phyloP scores from a whole-genome alignment of 2,888 invertebrate species.

The Nemotelus nigrinus region DNA sequence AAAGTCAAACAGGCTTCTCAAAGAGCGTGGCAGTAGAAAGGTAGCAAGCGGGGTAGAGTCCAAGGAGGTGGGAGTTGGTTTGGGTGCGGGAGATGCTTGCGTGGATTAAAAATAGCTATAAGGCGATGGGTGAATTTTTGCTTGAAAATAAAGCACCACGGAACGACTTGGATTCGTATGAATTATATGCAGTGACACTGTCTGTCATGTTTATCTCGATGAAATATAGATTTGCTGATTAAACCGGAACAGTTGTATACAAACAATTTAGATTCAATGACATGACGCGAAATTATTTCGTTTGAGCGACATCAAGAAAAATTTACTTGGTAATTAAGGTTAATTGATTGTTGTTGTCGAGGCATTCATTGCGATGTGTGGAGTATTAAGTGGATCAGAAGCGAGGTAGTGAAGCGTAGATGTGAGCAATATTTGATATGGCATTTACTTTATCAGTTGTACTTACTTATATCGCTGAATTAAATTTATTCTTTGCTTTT shows the following conservation, averaged over 20 bases:
- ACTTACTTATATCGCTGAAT: too few species aligned
- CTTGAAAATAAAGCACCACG: neutral
- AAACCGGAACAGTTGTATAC: constrained; percentile 3
- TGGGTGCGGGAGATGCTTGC: neutral
- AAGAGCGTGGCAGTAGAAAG: neutral
- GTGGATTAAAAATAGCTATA: neutral
- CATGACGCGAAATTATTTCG: neutral
- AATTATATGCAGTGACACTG: neutral
- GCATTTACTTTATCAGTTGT: too few species aligned
- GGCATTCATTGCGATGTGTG: too few species aligned
- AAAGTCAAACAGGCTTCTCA: neutral
- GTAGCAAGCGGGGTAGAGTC: neutral
- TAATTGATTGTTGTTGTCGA: too few species aligned
- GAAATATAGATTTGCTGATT: neutral
- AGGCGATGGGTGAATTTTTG: neutral
- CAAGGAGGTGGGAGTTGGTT: neutral
- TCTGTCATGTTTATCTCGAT: neutral
- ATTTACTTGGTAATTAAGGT: too few species aligned
- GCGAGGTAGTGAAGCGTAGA: too few species aligned
- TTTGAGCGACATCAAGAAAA: neutral
- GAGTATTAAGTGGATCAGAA: too few species aligned
- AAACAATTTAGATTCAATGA: constrained; percentile 4
- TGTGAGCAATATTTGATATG: too few species aligned
- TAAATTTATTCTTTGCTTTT: too few species aligned
- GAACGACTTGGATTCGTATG: neutral